Evolutionary conservation across 2,888 invertebrate species (phyloP).

Genomic region (Agapostemon virescens): DNA sequence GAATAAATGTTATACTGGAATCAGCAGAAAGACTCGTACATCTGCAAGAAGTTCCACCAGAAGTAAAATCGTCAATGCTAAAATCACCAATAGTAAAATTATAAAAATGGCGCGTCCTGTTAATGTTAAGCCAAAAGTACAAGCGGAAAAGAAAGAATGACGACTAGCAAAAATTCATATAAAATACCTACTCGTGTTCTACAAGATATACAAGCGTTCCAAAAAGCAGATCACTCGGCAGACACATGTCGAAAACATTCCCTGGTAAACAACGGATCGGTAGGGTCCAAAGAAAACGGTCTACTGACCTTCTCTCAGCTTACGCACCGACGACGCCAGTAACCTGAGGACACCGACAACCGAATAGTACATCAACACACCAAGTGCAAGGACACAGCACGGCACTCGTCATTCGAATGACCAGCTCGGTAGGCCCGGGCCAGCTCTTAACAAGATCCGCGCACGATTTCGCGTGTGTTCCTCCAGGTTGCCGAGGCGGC

Average conservation of each 20-base stretch:
- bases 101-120: too few relatives aligned
- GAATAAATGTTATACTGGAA: too few relatives aligned
- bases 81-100: too few relatives aligned
- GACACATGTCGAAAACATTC: not conserved
- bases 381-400: slow-evolving; percentile 49
- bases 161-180: too few relatives aligned
- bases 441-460: slow-evolving; percentile 45
- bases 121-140: too few relatives aligned
- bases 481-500: slow-evolving; percentile 1
- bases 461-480: slow-evolving; percentile 17
- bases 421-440: slow-evolving; percentile 19
- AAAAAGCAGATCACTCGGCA: not conserved
- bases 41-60: too few relatives aligned
- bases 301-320: slow-evolving; percentile 33
- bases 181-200: too few relatives aligned
- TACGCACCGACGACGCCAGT: not conserved
- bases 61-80: too few relatives aligned
- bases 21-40: too few relatives aligned
- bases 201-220: too few relatives aligned
- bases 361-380: slow-evolving; percentile 33
- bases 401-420: slow-evolving; percentile 54
- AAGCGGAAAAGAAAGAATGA: too few relatives aligned
- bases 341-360: not conserved
- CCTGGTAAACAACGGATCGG: not conserved
- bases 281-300: not conserved